These are phyloP conservation scores for Tyria jacobaeae DNA, from an alignment of 2,888 invertebrate genomes.

Conservation along the genomic window DNA sequence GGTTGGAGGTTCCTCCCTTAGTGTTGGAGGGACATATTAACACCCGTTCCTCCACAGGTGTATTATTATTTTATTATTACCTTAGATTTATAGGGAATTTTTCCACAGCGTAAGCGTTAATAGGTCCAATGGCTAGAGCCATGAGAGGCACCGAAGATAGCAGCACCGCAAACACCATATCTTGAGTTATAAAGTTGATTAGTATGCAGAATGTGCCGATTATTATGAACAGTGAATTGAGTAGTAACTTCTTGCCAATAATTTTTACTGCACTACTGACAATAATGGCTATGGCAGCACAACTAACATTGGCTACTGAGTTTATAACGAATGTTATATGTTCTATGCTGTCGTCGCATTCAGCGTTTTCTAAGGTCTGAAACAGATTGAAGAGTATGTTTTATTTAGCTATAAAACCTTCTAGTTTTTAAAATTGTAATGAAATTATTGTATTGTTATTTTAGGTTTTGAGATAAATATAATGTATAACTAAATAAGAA, in stretches of 20 bases:
- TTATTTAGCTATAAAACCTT: neutral
- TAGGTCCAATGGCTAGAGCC: constrained; percentile 74
- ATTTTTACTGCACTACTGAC: constrained; percentile 71
- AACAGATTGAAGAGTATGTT: constrained; percentile 30
- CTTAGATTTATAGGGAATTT: constrained; percentile 81
- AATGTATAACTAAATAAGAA: too few species aligned
- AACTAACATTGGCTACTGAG: constrained; percentile 65
- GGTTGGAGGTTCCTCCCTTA: too few species aligned
- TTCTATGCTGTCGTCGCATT: constrained; percentile 73
- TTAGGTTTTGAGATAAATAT: too few species aligned
- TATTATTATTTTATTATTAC: constrained; percentile 54
- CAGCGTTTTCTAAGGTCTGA: constrained; percentile 59
- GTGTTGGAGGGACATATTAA: too few species aligned
- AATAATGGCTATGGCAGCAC: constrained; percentile 66
- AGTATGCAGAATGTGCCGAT: constrained; percentile 69
- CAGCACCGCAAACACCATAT: constrained; percentile 71
- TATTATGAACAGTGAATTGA: constrained; percentile 63
- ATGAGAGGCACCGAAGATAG: constrained; percentile 71
- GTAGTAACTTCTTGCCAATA: constrained; percentile 74
- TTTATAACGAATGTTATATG: constrained; percentile 70
- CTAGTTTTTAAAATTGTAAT: neutral
- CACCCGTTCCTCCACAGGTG: too few species aligned
- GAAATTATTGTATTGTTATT: too few species aligned
- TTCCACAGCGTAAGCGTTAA: constrained; percentile 78
- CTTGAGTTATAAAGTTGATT: constrained; percentile 73